Conservation (phyloP, 2,113 vertebrate species). For the Phyllostomus hastatus region DNA sequence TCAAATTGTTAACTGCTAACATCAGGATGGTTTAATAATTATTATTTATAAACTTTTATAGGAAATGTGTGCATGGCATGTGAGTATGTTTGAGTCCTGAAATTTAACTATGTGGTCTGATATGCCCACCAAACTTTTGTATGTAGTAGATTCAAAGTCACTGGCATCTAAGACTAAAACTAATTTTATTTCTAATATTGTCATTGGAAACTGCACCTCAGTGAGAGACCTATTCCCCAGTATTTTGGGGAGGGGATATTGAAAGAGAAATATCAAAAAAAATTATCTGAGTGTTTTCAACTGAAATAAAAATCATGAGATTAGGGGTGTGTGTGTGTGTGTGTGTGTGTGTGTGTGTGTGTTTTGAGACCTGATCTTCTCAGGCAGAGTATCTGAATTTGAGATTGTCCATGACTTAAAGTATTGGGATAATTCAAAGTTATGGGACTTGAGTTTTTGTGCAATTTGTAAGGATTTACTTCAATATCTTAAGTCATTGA, state of each 20-base stretch:
- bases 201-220: background rate
- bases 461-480: constrained; percentile 2
- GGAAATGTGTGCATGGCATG: background rate
- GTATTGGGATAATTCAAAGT: background rate
- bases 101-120: background rate
- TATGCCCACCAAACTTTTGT: background rate
- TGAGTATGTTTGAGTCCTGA: background rate
- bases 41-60: background rate
- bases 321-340: background rate
- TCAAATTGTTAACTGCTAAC: background rate
- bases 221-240: background rate
- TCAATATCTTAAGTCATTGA: background rate
- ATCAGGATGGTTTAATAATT: background rate
- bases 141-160: background rate
- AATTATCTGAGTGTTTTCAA: background rate
- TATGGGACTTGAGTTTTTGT: background rate
- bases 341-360: background rate
- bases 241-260: background rate
- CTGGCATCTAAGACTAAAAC: background rate
- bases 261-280: background rate
- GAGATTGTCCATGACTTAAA: background rate
- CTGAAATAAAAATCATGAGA: background rate
- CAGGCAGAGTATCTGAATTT: background rate
- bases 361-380: background rate
- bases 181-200: background rate